Conservation (phyloP, 2,797 vertebrate genomes). For the Dromococcyx pavoninus region DNA sequence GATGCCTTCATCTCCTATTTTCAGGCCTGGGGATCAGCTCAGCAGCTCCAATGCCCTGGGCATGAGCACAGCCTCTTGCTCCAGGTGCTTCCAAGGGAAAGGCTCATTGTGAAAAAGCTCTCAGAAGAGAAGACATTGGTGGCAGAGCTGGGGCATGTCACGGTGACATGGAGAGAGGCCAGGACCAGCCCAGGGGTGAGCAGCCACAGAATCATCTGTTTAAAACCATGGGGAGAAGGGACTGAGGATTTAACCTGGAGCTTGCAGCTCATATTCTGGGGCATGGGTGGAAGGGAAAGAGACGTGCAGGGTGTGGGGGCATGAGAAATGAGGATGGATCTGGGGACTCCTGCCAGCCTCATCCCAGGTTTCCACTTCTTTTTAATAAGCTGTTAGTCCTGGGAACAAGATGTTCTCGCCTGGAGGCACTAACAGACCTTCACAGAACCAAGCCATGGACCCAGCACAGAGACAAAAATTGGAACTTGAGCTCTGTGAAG, state of each 20-base stretch:
- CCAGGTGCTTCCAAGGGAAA: not conserved
- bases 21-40: not conserved
- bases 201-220: not conserved
- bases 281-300: not conserved
- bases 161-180: not conserved
- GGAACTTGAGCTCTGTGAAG: not conserved
- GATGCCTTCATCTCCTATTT: not conserved
- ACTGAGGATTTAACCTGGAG: not conserved
- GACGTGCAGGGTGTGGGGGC: not conserved
- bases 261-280: not conserved
- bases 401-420: not conserved
- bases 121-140: not conserved
- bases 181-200: not conserved
- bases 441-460: not conserved
- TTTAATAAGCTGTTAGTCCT: not conserved
- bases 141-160: not conserved
- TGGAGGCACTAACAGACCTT: not conserved
- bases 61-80: not conserved
- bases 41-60: not conserved
- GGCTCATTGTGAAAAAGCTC: not conserved
- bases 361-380: not conserved
- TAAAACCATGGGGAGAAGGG: not conserved
- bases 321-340: not conserved
- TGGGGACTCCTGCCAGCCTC: not conserved
- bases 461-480: not conserved